Evolutionary conservation across 2,113 vertebrate species (phyloP), one percentile per base, ranked within the genome.

Genomic region (Clarias gariepinus): DNA sequence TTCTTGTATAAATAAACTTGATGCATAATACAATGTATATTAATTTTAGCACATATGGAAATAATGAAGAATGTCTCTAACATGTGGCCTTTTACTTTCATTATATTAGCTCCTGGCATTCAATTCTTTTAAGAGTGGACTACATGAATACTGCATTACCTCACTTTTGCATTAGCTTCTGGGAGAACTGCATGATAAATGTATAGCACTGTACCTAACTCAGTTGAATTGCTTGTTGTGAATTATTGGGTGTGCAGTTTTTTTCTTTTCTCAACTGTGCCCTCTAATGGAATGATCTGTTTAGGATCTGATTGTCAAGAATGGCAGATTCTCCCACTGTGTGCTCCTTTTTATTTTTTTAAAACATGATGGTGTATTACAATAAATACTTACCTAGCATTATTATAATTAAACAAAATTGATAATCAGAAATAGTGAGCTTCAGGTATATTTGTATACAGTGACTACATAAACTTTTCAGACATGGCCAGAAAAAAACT

Each of bases 201-300:
- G 66, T 85, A 69, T 28, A 69, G 85, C 30, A 64, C 66, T 84
- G 84, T 80, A 71, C 52, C 18, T n/a, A 64, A 47, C 55, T 88
- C 55, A 52, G 80, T 52, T 66, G 71, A 16, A 66, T 36, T 58
- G 78, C 57, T 52, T 55, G 77, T 78, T 82, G 30, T 25, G 52
- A 66, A 60, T 0, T 76, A 28, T 79, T 68, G 73, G 61, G 57
- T 69, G 6, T 81, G 77, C 77, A 36, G 73, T 57, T 60, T 68
- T 68, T 61, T 58, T 74, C 63, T 66, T 66, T 84, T 87, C 76
- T 73, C 85, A 86, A 76, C 71, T 90, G 69, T 90, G 89, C 87
- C 87, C 89, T 82, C 90, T 91, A 89, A 89, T 89, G 87, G 90
- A 90, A 71, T 69, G 66, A 88, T 89, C 58, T 74, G 58, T 83